Evolutionary conservation across 2,888 invertebrate species (phyloP), one percentile per base, ranked within the genome.

Genomic region (Liposcelis brunnea): DNA sequence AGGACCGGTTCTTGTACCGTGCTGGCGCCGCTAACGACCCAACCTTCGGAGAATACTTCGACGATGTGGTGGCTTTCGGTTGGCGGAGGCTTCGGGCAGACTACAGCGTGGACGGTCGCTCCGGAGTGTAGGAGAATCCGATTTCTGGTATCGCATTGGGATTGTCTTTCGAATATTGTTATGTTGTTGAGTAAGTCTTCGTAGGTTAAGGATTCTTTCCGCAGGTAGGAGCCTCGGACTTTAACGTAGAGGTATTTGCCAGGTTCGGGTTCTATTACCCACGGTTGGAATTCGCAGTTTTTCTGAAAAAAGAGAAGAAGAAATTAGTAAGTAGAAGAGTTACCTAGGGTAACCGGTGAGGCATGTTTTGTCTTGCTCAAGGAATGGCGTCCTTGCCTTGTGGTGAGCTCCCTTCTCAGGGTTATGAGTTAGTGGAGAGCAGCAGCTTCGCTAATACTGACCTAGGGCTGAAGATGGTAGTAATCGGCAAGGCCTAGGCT

Each of bases 181-280:
- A 72, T 35, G 70, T 75, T 53, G 69, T 69, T 49, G 31, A 46
- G 44, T 10, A 46, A 34, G 15, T 26, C 32, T 4, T 44, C 46
- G 58, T 71, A 75, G 57, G 69, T 70, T 26, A 69, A 59, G 38
- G 72, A 66, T 16, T 51, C 33, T 15, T 50, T 49, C 16, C 47
- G 45, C 11, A 51, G 48, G n/a, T 52, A 50, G n/a, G 52, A 50
- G 31, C 85, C 86, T 50, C 74, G 73, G 49, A 82, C 70, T 59
- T 83, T 81, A 16, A 85, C 75, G 64, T 85, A 86, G 4, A 87
- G 68, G 57, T 78, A 87, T 51, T 79, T 78, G 76, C 77, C 8
- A 75, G 72, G 0, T 75, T 75, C 1, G 80, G 85, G 55, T 43
- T 83, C 80, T 50, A 87, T 80, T 35, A 84, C 68, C 75, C 84